Conservation (phyloP, 2,113 vertebrate genomes). For the Sylvilagus bachmani region DNA sequence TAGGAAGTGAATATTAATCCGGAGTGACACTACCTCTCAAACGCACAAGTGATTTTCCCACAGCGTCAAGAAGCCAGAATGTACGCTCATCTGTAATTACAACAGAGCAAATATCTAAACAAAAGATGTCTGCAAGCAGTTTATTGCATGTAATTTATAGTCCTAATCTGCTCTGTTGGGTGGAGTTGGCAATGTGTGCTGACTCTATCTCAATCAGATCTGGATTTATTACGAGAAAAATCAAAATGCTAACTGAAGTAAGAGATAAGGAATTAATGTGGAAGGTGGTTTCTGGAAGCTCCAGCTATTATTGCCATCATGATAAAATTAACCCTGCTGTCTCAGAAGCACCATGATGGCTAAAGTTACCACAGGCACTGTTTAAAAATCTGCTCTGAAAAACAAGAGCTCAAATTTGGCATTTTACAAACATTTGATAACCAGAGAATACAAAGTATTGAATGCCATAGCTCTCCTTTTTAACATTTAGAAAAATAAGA, state of each 20-base stretch:
- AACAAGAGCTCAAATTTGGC: background rate
- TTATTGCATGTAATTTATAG: background rate
- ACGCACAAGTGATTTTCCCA: background rate
- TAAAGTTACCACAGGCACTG: background rate
- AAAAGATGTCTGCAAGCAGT: background rate
- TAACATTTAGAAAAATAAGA: conserved; percentile 25
- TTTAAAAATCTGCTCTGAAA: background rate
- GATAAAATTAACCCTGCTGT: background rate
- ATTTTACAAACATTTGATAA: conserved; percentile 1
- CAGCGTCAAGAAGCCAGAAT: background rate
- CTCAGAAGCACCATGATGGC: background rate
- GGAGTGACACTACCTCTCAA: background rate
- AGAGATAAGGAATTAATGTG: background rate
- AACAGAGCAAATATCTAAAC: background rate
- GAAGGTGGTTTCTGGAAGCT: background rate
- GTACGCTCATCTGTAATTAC: background rate
- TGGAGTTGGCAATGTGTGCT: background rate
- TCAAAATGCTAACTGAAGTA: conserved; percentile 38
- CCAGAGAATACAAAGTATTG: background rate
- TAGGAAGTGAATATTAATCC: background rate
- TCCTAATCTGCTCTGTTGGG: background rate
- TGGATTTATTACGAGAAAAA: conserved; percentile 20
- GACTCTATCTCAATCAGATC: background rate
- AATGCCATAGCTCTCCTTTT: background rate
- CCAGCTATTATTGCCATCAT: background rate